A percentile compares a stretch with the other conserved stretches of the same genome.
phyloP scores from a whole-genome alignment of 2,113 vertebrate genomes.

The Cheirogaleus medius region DNA sequence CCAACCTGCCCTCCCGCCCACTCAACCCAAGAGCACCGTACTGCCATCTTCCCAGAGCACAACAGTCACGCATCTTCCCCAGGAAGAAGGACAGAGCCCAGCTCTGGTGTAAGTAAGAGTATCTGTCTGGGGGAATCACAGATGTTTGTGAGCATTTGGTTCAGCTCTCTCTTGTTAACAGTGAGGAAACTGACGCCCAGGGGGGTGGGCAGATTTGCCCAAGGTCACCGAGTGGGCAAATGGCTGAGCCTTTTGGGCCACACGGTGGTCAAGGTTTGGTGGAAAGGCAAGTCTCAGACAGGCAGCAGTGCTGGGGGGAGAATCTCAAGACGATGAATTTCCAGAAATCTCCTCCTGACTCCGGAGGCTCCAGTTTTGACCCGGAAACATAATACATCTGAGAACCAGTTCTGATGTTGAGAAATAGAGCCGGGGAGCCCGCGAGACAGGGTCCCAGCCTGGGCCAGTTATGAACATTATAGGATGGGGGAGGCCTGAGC shows the following conservation, averaged over 20 bases:
- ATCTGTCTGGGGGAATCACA: neutral
- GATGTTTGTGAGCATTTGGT: neutral
- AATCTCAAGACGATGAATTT: neutral
- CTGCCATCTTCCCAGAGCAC: neutral
- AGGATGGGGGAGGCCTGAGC: neutral
- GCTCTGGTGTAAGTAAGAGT: neutral
- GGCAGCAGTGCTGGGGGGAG: neutral
- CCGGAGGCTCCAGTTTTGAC: neutral
- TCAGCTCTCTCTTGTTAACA: neutral
- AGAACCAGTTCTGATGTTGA: neutral
- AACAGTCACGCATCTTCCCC: neutral
- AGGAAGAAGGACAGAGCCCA: rapidly evolving
- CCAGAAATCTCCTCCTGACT: neutral
- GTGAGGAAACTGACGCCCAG: neutral
- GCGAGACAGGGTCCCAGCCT: rapidly evolving
- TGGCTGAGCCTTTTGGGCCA: neutral
- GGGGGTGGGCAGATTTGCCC: neutral
- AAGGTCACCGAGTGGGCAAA: neutral
- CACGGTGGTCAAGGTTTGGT: neutral
- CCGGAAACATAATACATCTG: neutral
- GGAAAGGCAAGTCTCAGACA: neutral
- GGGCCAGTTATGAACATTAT: neutral
- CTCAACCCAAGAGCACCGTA: too few species aligned
- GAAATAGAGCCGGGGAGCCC: neutral
- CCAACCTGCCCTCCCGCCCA: neutral